Evolutionary conservation across 2,888 invertebrate genomes (phyloP).

Genomic region (Yponomeuta malinellus): DNA sequence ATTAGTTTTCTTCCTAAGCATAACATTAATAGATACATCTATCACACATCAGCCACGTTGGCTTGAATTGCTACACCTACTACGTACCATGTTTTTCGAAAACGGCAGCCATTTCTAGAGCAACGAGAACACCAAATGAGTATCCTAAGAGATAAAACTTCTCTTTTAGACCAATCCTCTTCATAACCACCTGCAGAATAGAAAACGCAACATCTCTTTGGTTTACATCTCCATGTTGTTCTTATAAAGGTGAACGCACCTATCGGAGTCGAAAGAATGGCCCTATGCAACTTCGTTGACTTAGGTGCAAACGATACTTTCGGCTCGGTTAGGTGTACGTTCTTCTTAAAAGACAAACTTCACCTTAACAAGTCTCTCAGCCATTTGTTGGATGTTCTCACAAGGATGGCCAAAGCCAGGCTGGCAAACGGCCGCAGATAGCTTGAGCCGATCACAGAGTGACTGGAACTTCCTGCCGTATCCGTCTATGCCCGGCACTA

Average conservation of each 20-base stretch:
- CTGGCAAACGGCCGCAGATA: not conserved
- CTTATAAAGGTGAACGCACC: too few species aligned
- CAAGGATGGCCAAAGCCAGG: not conserved
- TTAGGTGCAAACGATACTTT: too few species aligned
- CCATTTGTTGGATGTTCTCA: not conserved
- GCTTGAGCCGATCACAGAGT: slow-evolving; percentile 12
- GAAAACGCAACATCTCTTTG: not conserved
- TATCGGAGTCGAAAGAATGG: too few species aligned
- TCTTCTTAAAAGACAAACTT: not conserved
- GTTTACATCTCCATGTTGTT: not conserved
- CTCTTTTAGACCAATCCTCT: slow-evolving; percentile 17
- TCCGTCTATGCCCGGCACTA: slow-evolving; percentile 16
- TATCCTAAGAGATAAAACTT: slow-evolving; percentile 23
- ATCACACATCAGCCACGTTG: too few species aligned
- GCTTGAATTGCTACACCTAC: not conserved
- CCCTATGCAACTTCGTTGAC: too few species aligned
- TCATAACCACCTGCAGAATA: slow-evolving; percentile 16
- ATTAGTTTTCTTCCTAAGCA: not conserved
- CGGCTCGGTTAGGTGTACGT: not conserved
- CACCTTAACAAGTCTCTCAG: slow-evolving; percentile 1
- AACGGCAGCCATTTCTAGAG: slow-evolving; percentile 22
- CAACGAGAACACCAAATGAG: slow-evolving; percentile 21
- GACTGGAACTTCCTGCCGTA: not conserved
- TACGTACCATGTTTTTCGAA: slow-evolving; percentile 21
- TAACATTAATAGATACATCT: not conserved